Base-by-base conservation (phyloP, 1,140 invertebrate species). In the Drosophila parabipectinata region DNA sequence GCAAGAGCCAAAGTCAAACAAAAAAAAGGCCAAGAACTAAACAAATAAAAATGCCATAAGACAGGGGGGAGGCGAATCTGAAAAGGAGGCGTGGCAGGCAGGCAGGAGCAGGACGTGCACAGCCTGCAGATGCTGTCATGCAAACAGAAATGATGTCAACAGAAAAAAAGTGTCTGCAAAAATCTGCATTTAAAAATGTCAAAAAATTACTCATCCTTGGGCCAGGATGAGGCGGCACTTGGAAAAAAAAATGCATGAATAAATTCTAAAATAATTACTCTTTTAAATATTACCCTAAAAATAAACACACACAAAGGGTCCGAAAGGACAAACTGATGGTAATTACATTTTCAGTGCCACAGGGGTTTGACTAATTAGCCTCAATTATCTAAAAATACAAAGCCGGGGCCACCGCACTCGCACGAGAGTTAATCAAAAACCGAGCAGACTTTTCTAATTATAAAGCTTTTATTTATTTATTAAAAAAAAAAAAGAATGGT, bases 111-210 rank as follows among this genome's bases (percentile, higher is more conserved):
- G 32, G 45, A 14, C 14, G 37, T 7, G 24, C 34, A 7, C 8
- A n/a, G 10, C 28, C 24, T 51, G 41, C 66, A 77, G 67, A 57
- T 58, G 71, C 71, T 75, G 47, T 63, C 76, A 83, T 72, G 58
- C 66, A 72, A 61, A 61, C 64, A 45, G 34, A 76, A 83, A 84
- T 84, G 71, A 79, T 83, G 79, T 84, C 80, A 84, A 72, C 39
- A 44, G 18, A 18, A 18, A 44, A 44, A 44, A 37, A 10, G 62
- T 9, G 50, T 30, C 24, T 28, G n/a, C 58, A n/a, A 50, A 64
- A 73, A 53, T 60, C 48, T 59, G 48, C 77, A 74, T 56, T 72
- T 66, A 47, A 69, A 69, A 68, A 28, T 69, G 63, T 68, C 63
- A 24, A 18, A 69, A 69, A 67, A 68, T 68, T 24, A 30, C 41